phyloP scores from a whole-genome alignment of 2,797 vertebrate genomes.

The Melanotaenia nigrans region DNA sequence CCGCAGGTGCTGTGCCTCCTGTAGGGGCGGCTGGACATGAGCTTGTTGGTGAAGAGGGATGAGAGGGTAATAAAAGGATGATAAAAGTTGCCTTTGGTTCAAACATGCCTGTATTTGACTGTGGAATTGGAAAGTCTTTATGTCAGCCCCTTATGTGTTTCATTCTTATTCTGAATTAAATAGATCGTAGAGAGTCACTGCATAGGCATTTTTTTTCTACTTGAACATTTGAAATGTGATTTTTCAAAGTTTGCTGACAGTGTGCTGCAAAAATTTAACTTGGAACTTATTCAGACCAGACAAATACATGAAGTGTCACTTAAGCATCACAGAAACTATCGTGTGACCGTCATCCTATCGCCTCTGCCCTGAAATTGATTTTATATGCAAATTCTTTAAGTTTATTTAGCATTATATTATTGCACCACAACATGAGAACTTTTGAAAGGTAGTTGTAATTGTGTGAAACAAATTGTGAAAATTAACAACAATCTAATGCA shows the following conservation, averaged over 20 bases:
- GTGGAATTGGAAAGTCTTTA: background rate
- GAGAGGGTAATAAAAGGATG: conserved; percentile 19
- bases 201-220: too few relatives aligned
- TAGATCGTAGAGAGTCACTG: background rate
- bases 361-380: too few relatives aligned
- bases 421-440: background rate
- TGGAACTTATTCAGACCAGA: background rate
- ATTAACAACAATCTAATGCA: background rate
- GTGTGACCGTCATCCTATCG: background rate
- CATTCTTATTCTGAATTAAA: conserved; percentile 7
- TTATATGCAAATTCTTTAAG: background rate
- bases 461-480: conserved; percentile 4
- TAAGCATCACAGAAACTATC: background rate
- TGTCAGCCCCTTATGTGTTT: background rate
- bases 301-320: background rate
- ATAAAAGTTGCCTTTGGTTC: conserved; percentile 14
- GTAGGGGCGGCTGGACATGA: conserved; percentile 34
- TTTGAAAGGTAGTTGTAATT: background rate
- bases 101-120: background rate
- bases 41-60: conserved; percentile 13
- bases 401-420: conserved; percentile 4
- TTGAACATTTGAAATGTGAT: background rate
- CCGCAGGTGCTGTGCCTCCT: conserved; percentile 66
- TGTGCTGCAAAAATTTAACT: background rate
- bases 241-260: background rate